These are phyloP conservation scores for Andrena dorsata DNA, from an alignment of 2,888 invertebrate species.

Conservation along the genomic window DNA sequence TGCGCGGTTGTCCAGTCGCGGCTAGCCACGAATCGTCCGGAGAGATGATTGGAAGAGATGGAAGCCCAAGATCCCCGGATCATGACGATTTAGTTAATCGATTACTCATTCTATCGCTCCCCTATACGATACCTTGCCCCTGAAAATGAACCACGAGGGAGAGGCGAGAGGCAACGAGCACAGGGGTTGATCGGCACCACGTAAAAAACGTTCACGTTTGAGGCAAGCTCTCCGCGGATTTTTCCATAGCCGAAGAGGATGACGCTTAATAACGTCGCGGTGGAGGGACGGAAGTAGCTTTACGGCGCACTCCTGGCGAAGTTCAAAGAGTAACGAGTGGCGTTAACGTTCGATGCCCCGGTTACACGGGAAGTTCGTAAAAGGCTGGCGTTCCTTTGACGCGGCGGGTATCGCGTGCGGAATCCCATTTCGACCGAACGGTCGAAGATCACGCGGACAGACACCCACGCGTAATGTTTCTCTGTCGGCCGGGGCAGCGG, in stretches of 20 bases:
- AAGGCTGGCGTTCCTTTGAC: slow-evolving; percentile 36
- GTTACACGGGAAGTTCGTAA: slow-evolving; percentile 39
- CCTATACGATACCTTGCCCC: too few species aligned
- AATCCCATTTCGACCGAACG: slow-evolving; percentile 56
- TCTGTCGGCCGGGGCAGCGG: background rate
- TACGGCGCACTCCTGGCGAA: slow-evolving; percentile 51
- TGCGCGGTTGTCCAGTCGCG: background rate
- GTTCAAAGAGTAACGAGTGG: slow-evolving; percentile 65
- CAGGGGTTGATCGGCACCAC: too few species aligned
- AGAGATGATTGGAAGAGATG: too few species aligned
- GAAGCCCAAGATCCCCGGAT: too few species aligned
- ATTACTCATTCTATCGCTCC: too few species aligned
- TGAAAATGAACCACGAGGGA: too few species aligned
- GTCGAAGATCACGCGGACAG: slow-evolving; percentile 43
- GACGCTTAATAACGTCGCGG: slow-evolving; percentile 29
- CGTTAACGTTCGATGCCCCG: slow-evolving; percentile 44
- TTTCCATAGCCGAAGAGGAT: background rate
- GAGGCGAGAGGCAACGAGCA: too few species aligned
- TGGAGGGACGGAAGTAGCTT: slow-evolving; percentile 32
- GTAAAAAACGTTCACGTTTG: background rate
- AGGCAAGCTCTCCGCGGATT: background rate
- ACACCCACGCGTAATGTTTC: slow-evolving; percentile 18
- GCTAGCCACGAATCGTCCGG: too few species aligned
- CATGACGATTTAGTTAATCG: too few species aligned
- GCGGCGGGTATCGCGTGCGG: slow-evolving; percentile 46